phyloP scores from a whole-genome alignment of 2,888 invertebrate species.

The Eilema sororculum region DNA sequence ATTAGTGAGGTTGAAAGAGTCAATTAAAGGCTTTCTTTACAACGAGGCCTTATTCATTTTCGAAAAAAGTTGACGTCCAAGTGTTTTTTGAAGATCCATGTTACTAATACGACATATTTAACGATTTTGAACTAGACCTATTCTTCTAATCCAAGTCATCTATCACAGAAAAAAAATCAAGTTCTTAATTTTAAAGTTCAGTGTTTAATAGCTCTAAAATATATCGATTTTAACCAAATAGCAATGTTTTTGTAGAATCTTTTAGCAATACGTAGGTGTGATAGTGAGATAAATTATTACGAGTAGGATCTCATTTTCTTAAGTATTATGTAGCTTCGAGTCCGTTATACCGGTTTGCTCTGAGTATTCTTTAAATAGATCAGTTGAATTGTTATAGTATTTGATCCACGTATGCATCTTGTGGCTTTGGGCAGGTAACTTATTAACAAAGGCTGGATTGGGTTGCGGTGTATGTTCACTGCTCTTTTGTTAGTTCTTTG shows the following conservation, averaged over 20 bases:
- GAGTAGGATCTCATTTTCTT: background rate
- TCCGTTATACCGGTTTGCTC: slow-evolving; percentile 4
- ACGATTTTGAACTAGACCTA: background rate
- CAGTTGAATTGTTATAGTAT: slow-evolving; percentile 13
- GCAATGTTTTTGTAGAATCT: background rate
- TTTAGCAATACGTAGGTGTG: background rate
- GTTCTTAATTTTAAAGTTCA: background rate
- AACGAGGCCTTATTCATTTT: background rate
- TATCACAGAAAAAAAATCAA: no score
- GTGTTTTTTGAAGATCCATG: background rate
- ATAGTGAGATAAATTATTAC: background rate
- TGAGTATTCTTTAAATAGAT: slow-evolving; percentile 8
- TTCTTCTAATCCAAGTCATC: no score
- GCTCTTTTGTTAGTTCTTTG: background rate
- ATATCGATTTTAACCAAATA: background rate
- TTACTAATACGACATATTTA: background rate
- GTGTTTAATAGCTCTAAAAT: background rate
- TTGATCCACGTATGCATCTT: slow-evolving; percentile 4
- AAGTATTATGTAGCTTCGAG: background rate
- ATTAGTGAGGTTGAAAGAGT: background rate
- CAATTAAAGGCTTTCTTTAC: background rate
- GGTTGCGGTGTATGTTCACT: background rate
- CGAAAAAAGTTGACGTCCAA: background rate
- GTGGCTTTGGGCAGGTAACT: slow-evolving; percentile 14
- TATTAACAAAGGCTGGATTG: slow-evolving; percentile 10